phyloP scores from a whole-genome alignment of 2,797 vertebrate genomes.

The Geotrypetes seraphini region DNA sequence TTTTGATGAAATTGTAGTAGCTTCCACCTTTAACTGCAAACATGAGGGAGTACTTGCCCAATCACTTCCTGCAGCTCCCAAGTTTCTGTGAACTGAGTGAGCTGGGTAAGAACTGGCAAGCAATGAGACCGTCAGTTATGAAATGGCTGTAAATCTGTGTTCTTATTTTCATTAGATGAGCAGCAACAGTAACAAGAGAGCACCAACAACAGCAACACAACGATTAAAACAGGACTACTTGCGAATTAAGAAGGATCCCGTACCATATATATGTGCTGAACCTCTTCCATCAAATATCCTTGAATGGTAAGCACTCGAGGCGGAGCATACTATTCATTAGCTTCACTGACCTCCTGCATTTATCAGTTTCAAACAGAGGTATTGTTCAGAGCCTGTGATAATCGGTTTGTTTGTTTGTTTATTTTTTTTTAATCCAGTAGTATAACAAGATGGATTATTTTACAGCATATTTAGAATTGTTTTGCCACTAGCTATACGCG shows the following conservation, averaged over 20 bases:
- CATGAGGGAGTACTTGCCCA: no score
- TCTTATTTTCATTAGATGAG: slow-evolving; percentile 68
- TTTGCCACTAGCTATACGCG: not conserved
- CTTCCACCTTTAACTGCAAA: no score
- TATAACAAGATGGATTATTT: no score
- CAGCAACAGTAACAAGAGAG: slow-evolving; percentile 86
- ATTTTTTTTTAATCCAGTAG: no score
- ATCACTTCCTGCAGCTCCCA: no score
- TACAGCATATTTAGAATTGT: not conserved
- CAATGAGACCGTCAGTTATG: no score
- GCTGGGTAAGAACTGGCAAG: no score
- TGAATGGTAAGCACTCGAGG: slow-evolving; percentile 70
- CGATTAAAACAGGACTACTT: slow-evolving; percentile 95
- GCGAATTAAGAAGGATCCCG: slow-evolving; percentile 95
- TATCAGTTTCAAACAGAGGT: no score
- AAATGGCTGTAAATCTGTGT: no score
- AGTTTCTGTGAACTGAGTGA: no score
- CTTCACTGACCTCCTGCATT: no score
- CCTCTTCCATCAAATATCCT: slow-evolving; percentile 94
- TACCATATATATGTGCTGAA: slow-evolving; percentile 97
- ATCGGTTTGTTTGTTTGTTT: not conserved
- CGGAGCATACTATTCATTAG: not conserved
- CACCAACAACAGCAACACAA: slow-evolving; percentile 93
- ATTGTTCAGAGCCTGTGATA: not conserved
- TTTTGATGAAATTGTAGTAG: no score